Base-by-base conservation (phyloP, 2,888 invertebrate species). In the Drosophila siamana region DNA sequence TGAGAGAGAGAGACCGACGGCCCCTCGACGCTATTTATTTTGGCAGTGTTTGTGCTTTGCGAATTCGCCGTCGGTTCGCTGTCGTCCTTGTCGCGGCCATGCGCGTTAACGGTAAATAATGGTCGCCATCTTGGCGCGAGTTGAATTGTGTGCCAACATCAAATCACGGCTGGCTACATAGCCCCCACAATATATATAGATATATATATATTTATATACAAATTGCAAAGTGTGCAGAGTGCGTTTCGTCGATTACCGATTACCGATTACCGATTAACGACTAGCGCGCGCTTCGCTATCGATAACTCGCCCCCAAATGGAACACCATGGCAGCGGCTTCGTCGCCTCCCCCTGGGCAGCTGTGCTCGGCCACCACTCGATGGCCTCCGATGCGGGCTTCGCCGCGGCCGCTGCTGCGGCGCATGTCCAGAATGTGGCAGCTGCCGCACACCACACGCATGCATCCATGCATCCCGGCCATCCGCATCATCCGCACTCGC, bases 341-440 rank as follows among this genome's bases (percentile, higher is more conserved):
- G 94, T 95, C 70, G 94, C 95, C 90, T 96, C 96, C 92, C 96
- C 96, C 88, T 96, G 96, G 96, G 96, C 96, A 87, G 96, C 96
- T 94, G 96, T 94, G 93, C 95, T 91, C 94, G 95, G 91, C 81
- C 92, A 90, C 85, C 93, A 91, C 63, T 93, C 89, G 61, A 91
- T 91, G 91, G 90, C 86, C 86, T 93, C 57, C 52, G 92, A 92
- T 81, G 92, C 91, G 56, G 91, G 91, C 60, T 92, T 92, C 54
- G 90, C 91, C 48, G 91, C 92, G 60, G 92, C 92, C 67, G 92
- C 92, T 26, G 92, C 92, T 69, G 92, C 92, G 70, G 92, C 92
- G 91, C 93, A 93, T 91, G 93, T 91, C 92, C 93, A 90, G 93
- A 94, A 91, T 68, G 92, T 93, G 51, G 89, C 88, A 48, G 89